Evolutionary conservation across 2,113 vertebrate genomes (phyloP).

Genomic region (Microcebus jonahi): DNA sequence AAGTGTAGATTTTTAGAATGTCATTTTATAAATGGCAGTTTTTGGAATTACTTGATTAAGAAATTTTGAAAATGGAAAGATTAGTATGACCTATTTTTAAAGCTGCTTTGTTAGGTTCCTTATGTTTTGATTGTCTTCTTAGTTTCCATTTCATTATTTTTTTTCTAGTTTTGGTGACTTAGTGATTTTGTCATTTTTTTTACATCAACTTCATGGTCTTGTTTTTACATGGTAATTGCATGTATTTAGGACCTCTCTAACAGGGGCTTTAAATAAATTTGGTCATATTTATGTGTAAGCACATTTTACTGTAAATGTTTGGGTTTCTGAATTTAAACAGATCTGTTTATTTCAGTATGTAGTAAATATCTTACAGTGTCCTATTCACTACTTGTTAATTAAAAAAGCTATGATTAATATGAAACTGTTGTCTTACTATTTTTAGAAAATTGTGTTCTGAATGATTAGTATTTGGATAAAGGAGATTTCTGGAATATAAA

Average conservation of each 20-base stretch:
- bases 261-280: constrained; percentile 73
- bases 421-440: constrained; percentile 81
- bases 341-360: constrained; percentile 80
- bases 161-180: constrained; percentile 71
- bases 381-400: constrained; percentile 78
- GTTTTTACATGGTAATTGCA: constrained; percentile 68
- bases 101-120: constrained; percentile 76
- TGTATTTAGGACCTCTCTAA: constrained; percentile 61
- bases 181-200: constrained; percentile 67
- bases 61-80: constrained; percentile 70
- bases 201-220: constrained; percentile 71
- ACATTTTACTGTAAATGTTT: constrained; percentile 77
- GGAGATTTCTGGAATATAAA: constrained; percentile 65
- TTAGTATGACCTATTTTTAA: constrained; percentile 68
- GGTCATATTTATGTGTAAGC: constrained; percentile 78
- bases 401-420: constrained; percentile 81
- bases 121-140: constrained; percentile 61
- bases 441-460: constrained; percentile 75
- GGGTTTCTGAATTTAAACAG: constrained; percentile 78
- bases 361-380: constrained; percentile 79
- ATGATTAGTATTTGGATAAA: constrained; percentile 63
- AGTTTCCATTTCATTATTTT: constrained; percentile 78
- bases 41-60: constrained; percentile 71
- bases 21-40: constrained; percentile 81
- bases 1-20: constrained; percentile 74